Percentiles rank a stretch among this genome's conserved stretches.
Conservation (phyloP, 2,888 invertebrate genomes). For the Ennomos quercinarius region DNA sequence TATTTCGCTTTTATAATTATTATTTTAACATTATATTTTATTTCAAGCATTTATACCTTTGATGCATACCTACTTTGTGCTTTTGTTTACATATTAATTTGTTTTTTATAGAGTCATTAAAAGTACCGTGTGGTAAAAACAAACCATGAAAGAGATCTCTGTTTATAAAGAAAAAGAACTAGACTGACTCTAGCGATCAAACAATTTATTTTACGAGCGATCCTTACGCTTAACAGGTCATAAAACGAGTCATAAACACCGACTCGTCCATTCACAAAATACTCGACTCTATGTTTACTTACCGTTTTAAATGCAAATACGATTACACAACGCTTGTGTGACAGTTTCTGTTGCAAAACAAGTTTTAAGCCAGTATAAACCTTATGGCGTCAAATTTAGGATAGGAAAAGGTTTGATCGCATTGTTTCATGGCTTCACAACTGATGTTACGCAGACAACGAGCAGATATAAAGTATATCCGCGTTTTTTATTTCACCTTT, state of each 20-base stretch:
- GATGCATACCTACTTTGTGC: too few relatives aligned
- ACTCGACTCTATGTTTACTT: slow-evolving; percentile 76
- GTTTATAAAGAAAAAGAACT: slow-evolving; percentile 53
- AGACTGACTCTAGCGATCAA: slow-evolving; percentile 59
- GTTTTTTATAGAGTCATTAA: too few relatives aligned
- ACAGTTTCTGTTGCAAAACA: slow-evolving; percentile 58
- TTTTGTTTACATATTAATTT: too few relatives aligned
- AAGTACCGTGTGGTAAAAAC: neutral
- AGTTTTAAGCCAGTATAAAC: slow-evolving; percentile 49
- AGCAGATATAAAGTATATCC: slow-evolving; percentile 71
- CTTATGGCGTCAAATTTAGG: slow-evolving; percentile 42
- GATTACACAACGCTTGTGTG: slow-evolving; percentile 65
- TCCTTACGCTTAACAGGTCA: slow-evolving; percentile 81
- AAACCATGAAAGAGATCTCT: slow-evolving; percentile 49
- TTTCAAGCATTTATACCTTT: too few relatives aligned
- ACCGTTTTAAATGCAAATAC: slow-evolving; percentile 82
- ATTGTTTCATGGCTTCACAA: slow-evolving; percentile 37
- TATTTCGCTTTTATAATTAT: too few relatives aligned
- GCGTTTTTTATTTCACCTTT: slow-evolving; percentile 84
- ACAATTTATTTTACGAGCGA: slow-evolving; percentile 80
- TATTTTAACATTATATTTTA: slow-evolving; percentile 4
- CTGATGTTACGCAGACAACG: slow-evolving; percentile 75
- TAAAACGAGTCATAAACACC: slow-evolving; percentile 81
- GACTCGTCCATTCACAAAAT: slow-evolving; percentile 77
- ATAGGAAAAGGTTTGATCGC: slow-evolving; percentile 23